Conservation (phyloP, 2,888 invertebrate genomes). For the Stictocephala bisonia region DNA sequence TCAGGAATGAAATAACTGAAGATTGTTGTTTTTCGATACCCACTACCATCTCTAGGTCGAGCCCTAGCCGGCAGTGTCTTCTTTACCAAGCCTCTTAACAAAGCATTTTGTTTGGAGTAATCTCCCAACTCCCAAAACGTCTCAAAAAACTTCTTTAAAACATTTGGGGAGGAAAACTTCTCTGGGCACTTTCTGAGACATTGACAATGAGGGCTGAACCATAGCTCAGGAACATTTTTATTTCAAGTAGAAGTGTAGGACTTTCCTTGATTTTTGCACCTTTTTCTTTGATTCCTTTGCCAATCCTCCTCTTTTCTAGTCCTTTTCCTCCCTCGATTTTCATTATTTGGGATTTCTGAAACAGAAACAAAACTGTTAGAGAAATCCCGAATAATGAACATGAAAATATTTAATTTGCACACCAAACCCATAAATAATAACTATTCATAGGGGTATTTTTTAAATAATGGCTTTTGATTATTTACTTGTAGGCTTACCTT, state of each 20-base stretch:
- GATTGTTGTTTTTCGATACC: neutral
- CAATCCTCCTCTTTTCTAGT: constrained; percentile 7
- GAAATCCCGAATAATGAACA: constrained; percentile 9
- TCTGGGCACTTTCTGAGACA: constrained; percentile 11
- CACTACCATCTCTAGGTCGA: constrained; percentile 19
- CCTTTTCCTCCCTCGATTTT: constrained; percentile 10
- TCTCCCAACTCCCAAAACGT: constrained; percentile 29
- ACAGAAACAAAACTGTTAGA: constrained; percentile 30
- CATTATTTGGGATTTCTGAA: constrained; percentile 29
- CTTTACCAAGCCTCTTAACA: neutral
- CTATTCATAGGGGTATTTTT: neutral
- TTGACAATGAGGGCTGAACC: neutral
- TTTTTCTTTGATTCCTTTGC: constrained; percentile 20
- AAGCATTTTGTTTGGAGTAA: constrained; percentile 33
- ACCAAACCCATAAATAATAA: neutral
- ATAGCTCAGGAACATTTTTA: constrained; percentile 14
- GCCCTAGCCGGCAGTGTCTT: constrained; percentile 6
- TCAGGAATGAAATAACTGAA: constrained; percentile 14
- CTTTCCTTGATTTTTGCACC: neutral
- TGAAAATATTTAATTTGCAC: neutral
- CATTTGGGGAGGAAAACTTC: constrained; percentile 3
- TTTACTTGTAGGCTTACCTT: neutral
- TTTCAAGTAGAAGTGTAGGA: neutral
- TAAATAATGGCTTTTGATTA: neutral
- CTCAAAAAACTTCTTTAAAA: neutral